phyloP scores from a whole-genome alignment of 2,888 invertebrate genomes.

The Leptopilina syphax region DNA sequence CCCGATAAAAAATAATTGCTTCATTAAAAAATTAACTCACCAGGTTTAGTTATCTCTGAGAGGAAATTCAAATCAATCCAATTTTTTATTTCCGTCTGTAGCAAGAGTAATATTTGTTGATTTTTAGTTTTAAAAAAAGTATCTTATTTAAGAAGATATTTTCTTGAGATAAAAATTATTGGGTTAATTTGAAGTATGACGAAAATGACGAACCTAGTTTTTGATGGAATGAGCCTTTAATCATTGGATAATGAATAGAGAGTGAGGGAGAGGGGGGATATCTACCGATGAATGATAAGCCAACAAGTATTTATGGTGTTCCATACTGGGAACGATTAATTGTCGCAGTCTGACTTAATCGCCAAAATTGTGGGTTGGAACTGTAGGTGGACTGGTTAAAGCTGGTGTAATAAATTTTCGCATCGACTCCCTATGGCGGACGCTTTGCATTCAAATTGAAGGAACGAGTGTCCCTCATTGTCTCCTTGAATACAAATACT shows the following conservation, averaged over 20 bases:
- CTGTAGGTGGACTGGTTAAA: slow-evolving; percentile 54
- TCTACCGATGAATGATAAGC: slow-evolving; percentile 43
- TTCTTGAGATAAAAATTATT: no score
- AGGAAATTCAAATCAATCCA: background rate
- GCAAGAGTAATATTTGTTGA: background rate
- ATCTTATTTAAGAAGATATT: no score
- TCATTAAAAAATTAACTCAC: background rate
- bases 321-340: slow-evolving; percentile 51
- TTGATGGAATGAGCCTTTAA: slow-evolving; percentile 10
- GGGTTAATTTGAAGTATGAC: background rate
- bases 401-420: slow-evolving; percentile 53
- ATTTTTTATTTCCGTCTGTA: background rate
- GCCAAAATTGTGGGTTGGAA: slow-evolving; percentile 55
- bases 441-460: slow-evolving; percentile 47
- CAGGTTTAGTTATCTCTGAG: background rate
- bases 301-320: slow-evolving; percentile 48
- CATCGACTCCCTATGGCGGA: slow-evolving; percentile 50
- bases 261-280: background rate
- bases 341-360: slow-evolving; percentile 53
- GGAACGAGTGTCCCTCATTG: slow-evolving; percentile 54
- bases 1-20: no score
- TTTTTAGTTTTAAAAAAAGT: no score
- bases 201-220: background rate
- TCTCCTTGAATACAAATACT: slow-evolving; percentile 52
- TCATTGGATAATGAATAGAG: slow-evolving; percentile 23